Conservation (phyloP, 2,888 invertebrate species). For the Melinaea marsaeus region DNA sequence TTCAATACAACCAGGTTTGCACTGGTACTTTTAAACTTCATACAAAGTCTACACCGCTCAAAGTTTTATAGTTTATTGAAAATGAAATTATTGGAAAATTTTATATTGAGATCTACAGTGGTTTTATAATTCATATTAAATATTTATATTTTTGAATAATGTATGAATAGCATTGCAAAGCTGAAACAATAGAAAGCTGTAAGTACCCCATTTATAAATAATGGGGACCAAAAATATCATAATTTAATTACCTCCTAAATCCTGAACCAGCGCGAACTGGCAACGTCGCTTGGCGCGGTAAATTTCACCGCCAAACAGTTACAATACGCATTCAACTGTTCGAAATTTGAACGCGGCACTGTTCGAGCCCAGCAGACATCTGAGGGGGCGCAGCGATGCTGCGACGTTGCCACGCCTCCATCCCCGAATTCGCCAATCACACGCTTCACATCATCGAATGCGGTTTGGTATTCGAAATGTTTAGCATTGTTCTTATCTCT, state of each 20-base stretch:
- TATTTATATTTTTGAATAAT: background rate
- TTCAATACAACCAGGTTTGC: no score
- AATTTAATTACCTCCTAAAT: conserved; percentile 63
- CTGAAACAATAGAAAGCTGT: conserved; percentile 22
- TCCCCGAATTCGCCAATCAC: conserved; percentile 50
- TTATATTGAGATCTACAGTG: background rate
- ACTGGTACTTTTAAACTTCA: no score
- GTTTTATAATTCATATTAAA: background rate
- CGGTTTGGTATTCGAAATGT: conserved; percentile 40
- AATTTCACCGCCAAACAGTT: conserved; percentile 61
- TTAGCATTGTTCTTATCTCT: conserved; percentile 36
- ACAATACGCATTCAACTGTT: conserved; percentile 74
- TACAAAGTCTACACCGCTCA: no score
- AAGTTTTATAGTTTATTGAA: no score
- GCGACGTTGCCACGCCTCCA: conserved; percentile 64
- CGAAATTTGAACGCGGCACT: conserved; percentile 65
- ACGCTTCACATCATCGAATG: conserved; percentile 36
- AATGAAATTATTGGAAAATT: no score
- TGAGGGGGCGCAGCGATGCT: conserved; percentile 53
- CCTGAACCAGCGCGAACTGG: conserved; percentile 52
- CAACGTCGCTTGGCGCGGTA: conserved; percentile 60
- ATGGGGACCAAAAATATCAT: conserved; percentile 34
- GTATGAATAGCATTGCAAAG: conserved; percentile 14
- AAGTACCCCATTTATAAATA: conserved; percentile 24
- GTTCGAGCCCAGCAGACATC: conserved; percentile 57